These are phyloP conservation scores for Tetanocera ferruginea DNA, from an alignment of 2,888 invertebrate genomes.

Conservation along the genomic window DNA sequence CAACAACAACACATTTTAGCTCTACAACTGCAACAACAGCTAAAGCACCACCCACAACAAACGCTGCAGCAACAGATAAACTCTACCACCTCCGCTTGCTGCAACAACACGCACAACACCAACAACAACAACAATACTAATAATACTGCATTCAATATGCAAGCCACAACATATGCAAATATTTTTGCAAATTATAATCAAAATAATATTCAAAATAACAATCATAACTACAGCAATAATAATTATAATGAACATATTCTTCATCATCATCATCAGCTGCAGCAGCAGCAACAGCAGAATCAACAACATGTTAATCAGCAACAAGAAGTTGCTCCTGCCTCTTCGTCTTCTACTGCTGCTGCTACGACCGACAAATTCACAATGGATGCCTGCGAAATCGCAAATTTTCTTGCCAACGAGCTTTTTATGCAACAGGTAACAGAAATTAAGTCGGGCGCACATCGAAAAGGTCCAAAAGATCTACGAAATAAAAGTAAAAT, in stretches of 20 bases:
- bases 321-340: slow-evolving; percentile 5
- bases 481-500: no score
- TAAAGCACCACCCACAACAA: slow-evolving; percentile 48
- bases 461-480: no score
- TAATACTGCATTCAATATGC: slow-evolving; percentile 6
- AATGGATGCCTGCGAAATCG: slow-evolving; percentile 87
- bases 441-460: not conserved
- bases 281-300: slow-evolving; percentile 35
- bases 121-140: slow-evolving; percentile 20
- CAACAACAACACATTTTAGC: slow-evolving; percentile 36
- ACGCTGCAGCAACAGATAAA: slow-evolving; percentile 43
- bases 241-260: slow-evolving; percentile 30
- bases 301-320: slow-evolving; percentile 30
- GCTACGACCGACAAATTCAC: slow-evolving; percentile 58
- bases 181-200: slow-evolving; percentile 10
- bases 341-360: slow-evolving; percentile 43
- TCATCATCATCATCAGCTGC: slow-evolving; percentile 29
- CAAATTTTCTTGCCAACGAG: slow-evolving; percentile 87
- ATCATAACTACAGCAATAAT: slow-evolving; percentile 38
- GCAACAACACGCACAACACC: slow-evolving; percentile 46
- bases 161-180: slow-evolving; percentile 16
- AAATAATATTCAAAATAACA: slow-evolving; percentile 8
- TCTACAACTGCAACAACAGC: slow-evolving; percentile 48
- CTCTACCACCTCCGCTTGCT: slow-evolving; percentile 52
- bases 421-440: slow-evolving; percentile 86